These are phyloP conservation scores for Acanthurus tractus DNA, from an alignment of 2,797 vertebrate genomes.

Conservation along the genomic window DNA sequence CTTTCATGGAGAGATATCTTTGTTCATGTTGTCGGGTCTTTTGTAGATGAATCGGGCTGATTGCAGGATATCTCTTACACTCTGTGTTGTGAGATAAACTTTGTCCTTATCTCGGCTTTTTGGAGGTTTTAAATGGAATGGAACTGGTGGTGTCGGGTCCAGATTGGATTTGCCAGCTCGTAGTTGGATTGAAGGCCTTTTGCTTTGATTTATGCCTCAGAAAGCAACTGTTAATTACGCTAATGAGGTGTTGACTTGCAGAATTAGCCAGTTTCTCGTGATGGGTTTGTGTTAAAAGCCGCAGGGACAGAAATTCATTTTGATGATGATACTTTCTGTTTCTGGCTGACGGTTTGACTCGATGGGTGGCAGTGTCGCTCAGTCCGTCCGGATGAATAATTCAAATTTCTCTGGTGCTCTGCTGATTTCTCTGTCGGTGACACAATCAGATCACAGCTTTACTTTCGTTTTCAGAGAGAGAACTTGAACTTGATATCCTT, in stretches of 20 bases:
- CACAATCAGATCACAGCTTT: too few species aligned
- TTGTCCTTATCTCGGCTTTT: conserved; percentile 20
- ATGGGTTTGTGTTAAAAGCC: background rate
- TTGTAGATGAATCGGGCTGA: conserved; percentile 30
- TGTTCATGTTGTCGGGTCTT: conserved; percentile 35
- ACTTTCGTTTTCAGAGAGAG: too few species aligned
- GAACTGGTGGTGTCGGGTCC: conserved; percentile 28
- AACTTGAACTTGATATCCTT: too few species aligned
- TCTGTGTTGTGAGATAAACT: conserved; percentile 33
- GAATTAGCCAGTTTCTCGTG: background rate
- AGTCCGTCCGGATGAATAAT: too few species aligned
- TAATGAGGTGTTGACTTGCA: background rate
- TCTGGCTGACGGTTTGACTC: background rate
- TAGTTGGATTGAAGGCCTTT: conserved; percentile 7
- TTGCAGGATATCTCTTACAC: conserved; percentile 11
- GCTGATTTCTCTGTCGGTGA: too few species aligned
- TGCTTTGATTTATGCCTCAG: conserved; percentile 10
- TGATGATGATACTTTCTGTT: background rate
- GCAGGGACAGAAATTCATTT: background rate
- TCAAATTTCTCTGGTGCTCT: too few species aligned
- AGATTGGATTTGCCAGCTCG: conserved; percentile 5
- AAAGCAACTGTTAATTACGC: background rate
- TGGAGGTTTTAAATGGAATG: too few species aligned
- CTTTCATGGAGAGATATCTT: conserved; percentile 33
- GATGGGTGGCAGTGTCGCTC: background rate